phyloP scores from a whole-genome alignment of 2,797 vertebrate species.

The Garrulus glandarius region DNA sequence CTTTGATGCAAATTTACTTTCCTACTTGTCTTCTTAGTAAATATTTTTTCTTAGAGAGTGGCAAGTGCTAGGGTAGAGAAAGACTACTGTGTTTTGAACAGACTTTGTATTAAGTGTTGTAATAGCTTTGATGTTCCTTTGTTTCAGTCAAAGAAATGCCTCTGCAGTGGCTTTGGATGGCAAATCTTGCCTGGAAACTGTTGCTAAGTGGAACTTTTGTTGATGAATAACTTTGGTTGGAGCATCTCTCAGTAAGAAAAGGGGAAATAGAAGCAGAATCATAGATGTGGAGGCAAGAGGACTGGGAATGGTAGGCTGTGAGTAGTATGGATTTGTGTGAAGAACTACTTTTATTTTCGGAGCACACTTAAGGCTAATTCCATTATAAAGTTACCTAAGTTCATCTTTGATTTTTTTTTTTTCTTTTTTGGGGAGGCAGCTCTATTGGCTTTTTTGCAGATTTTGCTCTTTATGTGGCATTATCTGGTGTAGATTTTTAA shows the following conservation, averaged over 20 bases:
- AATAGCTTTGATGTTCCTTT: neutral
- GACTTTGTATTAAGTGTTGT: neutral
- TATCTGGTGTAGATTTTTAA: rapidly evolving
- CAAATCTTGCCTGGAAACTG: slow-evolving; percentile 8
- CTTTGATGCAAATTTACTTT: neutral
- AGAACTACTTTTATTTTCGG: neutral
- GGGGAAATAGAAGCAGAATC: neutral
- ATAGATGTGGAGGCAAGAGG: neutral
- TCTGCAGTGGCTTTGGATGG: neutral
- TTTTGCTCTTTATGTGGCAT: neutral
- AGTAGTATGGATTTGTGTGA: neutral
- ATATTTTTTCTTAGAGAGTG: neutral
- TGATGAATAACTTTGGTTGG: neutral
- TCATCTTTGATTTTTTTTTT: rapidly evolving
- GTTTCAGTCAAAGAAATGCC: neutral
- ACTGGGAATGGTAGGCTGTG: neutral
- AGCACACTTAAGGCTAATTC: neutral
- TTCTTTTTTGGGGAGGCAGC: rapidly evolving
- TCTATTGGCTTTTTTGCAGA: neutral
- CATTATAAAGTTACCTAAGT: neutral
- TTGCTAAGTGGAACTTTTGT: slow-evolving; percentile 33
- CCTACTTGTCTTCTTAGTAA: neutral
- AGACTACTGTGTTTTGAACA: neutral
- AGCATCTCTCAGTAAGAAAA: neutral
- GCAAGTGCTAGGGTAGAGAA: neutral